Percentiles rank a stretch among this genome's conserved stretches.
Conservation (phyloP, 2,113 vertebrate species). For the Loxodonta africana region DNA sequence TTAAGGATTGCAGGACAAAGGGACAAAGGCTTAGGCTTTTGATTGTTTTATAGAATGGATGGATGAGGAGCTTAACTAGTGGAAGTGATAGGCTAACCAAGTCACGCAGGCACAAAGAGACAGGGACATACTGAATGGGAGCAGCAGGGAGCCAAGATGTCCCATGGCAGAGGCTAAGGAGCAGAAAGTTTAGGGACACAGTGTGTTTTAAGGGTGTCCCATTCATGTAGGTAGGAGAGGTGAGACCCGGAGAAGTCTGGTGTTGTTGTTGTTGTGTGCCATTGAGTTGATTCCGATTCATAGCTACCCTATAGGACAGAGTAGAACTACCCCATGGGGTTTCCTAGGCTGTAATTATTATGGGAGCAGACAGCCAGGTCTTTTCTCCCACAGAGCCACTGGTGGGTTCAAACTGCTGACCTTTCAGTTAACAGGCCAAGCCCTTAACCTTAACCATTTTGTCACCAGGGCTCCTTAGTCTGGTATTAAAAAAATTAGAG, state of each 20-base stretch:
- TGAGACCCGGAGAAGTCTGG: not conserved
- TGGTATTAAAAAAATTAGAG: not conserved
- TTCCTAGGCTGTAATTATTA: not conserved
- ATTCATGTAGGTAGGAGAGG: not conserved
- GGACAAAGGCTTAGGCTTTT: constrained; percentile 28
- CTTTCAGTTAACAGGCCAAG: too few species aligned
- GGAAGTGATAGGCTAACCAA: not conserved
- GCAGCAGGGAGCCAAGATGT: not conserved
- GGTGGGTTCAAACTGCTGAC: too few species aligned
- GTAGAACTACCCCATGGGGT: not conserved
- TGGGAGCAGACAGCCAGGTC: not conserved
- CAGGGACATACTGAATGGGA: not conserved
- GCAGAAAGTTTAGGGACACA: not conserved
- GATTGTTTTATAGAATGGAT: not conserved
- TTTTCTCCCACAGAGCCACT: too few species aligned
- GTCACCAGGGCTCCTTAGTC: not conserved
- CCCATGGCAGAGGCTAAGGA: not conserved
- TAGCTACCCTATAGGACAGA: not conserved
- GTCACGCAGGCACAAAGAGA: not conserved
- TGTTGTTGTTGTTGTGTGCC: not conserved
- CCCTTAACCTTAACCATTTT: not conserved
- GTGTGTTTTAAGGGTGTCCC: not conserved
- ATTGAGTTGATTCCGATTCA: not conserved
- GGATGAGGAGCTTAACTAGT: not conserved
- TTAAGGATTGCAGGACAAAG: not conserved